Evolutionary conservation across 2,888 invertebrate genomes (phyloP).

Genomic region (Deladenus siricidicola): DNA sequence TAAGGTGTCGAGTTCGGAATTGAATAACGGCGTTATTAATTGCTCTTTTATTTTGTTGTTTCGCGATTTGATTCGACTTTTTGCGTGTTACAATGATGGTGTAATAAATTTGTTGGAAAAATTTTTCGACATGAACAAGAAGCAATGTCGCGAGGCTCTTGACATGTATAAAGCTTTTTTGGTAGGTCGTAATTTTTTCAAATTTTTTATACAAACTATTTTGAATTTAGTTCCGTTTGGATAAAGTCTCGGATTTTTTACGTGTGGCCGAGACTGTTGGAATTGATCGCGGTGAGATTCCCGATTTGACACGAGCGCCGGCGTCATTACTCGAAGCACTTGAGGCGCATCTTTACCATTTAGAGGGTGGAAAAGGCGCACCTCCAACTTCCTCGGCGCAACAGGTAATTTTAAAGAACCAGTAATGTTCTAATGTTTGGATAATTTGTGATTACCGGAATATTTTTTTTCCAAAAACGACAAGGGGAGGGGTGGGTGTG

Average conservation of each 20-base stretch:
- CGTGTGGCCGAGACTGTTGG: conserved; percentile 79
- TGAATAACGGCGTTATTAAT: conserved; percentile 96
- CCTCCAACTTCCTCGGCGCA: conserved; percentile 28
- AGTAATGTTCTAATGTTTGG: too few species aligned
- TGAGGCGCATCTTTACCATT: conserved; percentile 82
- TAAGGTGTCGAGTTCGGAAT: conserved; percentile 78
- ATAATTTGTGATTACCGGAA: too few species aligned
- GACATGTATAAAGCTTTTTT: conserved; percentile 98
- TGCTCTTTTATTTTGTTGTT: conserved; percentile 98
- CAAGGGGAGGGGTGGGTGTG: too few species aligned
- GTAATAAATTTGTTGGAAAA: conserved; percentile 96
- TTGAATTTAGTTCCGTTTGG: conserved; percentile 69
- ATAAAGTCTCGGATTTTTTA: conserved; percentile 92
- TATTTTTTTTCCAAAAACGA: too few species aligned
- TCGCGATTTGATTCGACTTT: conserved; percentile 93
- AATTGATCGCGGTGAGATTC: conserved; percentile 95
- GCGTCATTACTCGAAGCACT: conserved; percentile 91
- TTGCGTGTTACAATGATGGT: conserved; percentile 99
- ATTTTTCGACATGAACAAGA: conserved; percentile 99
- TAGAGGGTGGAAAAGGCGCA: conserved; percentile 66
- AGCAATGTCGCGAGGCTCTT: conserved; percentile 91
- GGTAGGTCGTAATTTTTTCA: conserved; percentile 52
- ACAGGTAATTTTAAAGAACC: conserved; percentile 20
- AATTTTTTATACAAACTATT: not conserved
- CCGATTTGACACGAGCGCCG: conserved; percentile 93